Conservation (phyloP, 2,113 vertebrate species). For the Sminthopsis crassicaudata region DNA sequence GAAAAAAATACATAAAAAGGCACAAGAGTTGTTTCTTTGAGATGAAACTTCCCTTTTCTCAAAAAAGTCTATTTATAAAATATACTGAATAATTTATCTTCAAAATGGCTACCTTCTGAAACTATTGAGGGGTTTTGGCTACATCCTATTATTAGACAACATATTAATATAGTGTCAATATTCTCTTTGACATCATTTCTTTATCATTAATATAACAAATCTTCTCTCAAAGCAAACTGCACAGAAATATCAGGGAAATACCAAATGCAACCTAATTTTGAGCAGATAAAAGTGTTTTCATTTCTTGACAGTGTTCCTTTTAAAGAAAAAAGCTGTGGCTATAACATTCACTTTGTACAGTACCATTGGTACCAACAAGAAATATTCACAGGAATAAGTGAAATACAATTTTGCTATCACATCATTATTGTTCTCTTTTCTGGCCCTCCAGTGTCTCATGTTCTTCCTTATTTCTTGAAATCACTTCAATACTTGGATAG, state of each 20-base stretch:
- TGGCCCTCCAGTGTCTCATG: slow-evolving; percentile 77
- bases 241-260: background rate
- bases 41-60: slow-evolving; percentile 28
- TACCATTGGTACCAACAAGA: slow-evolving; percentile 88
- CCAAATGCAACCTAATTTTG: background rate
- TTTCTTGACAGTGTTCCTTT: slow-evolving; percentile 72
- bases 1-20: background rate
- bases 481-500: slow-evolving; percentile 66
- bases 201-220: slow-evolving; percentile 39
- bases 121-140: background rate
- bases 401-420: slow-evolving; percentile 82
- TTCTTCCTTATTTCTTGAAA: slow-evolving; percentile 65
- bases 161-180: background rate
- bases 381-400: slow-evolving; percentile 88
- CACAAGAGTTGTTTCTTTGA: background rate
- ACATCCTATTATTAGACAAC: background rate
- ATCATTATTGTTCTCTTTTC: slow-evolving; percentile 74
- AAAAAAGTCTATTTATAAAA: slow-evolving; percentile 22
- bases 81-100: background rate
- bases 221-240: background rate
- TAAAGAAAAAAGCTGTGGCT: slow-evolving; percentile 80
- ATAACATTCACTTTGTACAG: slow-evolving; percentile 81
- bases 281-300: slow-evolving; percentile 38
- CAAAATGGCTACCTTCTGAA: slow-evolving; percentile 37
- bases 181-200: background rate